phyloP scores from a whole-genome alignment of 1,140 invertebrate genomes.

The Acyrthosiphon pisum region DNA sequence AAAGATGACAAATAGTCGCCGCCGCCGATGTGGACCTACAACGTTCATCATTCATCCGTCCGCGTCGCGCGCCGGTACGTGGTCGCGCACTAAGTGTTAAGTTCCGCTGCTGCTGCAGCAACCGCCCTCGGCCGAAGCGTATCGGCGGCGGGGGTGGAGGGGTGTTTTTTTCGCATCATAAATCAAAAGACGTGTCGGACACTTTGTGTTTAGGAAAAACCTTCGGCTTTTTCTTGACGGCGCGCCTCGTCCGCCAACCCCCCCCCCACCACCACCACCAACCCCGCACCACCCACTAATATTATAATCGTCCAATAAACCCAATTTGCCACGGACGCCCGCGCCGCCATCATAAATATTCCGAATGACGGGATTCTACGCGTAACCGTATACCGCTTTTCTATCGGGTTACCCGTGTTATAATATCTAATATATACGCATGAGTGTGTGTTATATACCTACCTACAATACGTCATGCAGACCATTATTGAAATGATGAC shows the following conservation, averaged over 20 bases:
- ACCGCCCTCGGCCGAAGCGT: background rate
- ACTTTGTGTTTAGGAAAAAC: constrained; percentile 31
- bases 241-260: background rate
- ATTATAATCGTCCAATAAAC: constrained; percentile 45
- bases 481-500: background rate
- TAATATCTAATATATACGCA: background rate
- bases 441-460: background rate
- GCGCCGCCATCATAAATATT: constrained; percentile 34
- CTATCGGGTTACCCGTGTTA: background rate
- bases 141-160: background rate
- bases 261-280: too few species aligned
- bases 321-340: constrained; percentile 38
- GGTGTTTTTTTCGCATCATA: background rate
- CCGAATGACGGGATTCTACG: background rate
- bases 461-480: background rate
- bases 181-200: constrained; percentile 44
- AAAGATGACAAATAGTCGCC: constrained; percentile 42
- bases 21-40: background rate
- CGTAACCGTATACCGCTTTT: background rate
- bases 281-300: background rate
- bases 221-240: constrained; percentile 20
- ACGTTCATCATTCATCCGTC: constrained; percentile 41
- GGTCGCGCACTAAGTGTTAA: constrained; percentile 45
- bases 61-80: constrained; percentile 31
- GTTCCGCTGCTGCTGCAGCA: background rate